Percentiles rank a stretch among this genome's conserved stretches.
Evolutionary conservation across 2,797 vertebrate genomes (phyloP).

Genomic region (Distichodus sexfasciatus): DNA sequence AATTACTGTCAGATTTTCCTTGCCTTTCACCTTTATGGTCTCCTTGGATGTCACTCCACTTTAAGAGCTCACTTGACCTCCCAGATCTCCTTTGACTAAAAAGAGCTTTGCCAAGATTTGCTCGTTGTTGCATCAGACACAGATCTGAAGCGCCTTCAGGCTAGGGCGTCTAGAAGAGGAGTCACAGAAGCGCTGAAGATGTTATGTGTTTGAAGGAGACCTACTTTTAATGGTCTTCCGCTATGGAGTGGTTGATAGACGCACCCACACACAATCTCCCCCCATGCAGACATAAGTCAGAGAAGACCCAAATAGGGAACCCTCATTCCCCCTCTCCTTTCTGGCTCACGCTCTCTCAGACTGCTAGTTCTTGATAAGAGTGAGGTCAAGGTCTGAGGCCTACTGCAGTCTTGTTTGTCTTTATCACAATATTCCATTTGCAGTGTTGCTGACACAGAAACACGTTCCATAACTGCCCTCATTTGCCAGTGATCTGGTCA

Average conservation of each 20-base stretch:
- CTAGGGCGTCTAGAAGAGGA: no score
- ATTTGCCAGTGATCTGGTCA: not conserved
- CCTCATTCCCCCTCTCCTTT: not conserved
- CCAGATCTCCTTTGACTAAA: conserved; percentile 13
- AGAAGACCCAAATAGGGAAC: no score
- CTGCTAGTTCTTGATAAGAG: conserved; percentile 21
- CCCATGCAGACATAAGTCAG: no score
- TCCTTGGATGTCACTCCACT: not conserved
- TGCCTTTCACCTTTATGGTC: not conserved
- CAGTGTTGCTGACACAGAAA: not conserved
- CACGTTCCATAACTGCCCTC: not conserved
- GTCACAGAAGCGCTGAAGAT: no score
- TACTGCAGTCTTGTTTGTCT: not conserved
- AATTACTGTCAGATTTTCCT: not conserved
- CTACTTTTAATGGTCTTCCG: no score
- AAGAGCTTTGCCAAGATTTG: conserved; percentile 7
- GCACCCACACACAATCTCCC: no score
- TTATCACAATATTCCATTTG: conserved; percentile 42
- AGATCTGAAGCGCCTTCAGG: not conserved
- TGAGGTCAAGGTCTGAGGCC: not conserved
- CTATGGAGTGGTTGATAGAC: no score
- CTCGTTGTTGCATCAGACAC: not conserved
- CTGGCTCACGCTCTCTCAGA: not conserved
- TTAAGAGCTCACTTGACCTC: not conserved
- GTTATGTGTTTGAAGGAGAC: no score